phyloP scores from a whole-genome alignment of 2,888 invertebrate species.

The Yponomeuta sedellus region DNA sequence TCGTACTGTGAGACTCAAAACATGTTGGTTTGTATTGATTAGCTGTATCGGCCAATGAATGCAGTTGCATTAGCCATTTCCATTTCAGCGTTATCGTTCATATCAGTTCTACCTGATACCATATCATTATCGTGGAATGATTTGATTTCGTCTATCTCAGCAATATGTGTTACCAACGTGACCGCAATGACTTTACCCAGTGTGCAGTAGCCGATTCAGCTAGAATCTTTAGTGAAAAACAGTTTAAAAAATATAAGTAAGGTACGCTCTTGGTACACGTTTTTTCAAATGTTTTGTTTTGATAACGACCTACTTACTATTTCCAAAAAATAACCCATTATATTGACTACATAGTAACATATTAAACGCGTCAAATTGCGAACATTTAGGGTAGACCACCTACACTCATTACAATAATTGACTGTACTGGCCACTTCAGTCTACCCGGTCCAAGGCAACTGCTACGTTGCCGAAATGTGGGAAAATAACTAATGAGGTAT shows the following conservation, averaged over 20 bases:
- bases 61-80: neutral
- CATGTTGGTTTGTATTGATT: constrained; percentile 22
- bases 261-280: too few species aligned
- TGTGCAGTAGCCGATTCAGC: neutral
- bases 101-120: neutral
- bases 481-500: too few species aligned
- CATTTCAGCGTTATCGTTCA: neutral
- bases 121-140: constrained; percentile 17
- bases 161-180: constrained; percentile 34
- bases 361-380: too few species aligned
- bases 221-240: neutral
- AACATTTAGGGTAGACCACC: too few species aligned
- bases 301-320: too few species aligned
- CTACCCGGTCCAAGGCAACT: too few species aligned
- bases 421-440: too few species aligned
- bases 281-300: too few species aligned
- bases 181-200: constrained; percentile 20
- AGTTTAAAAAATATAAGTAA: neutral
- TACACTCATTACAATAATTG: too few species aligned
- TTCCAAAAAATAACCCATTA: too few species aligned
- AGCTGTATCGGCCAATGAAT: neutral
- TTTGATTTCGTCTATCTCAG: constrained; percentile 48
- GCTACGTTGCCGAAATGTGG: too few species aligned
- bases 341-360: too few species aligned
- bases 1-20: constrained; percentile 34